Evolutionary conservation across 2,888 invertebrate genomes (phyloP).

Genomic region (Labia minor): DNA sequence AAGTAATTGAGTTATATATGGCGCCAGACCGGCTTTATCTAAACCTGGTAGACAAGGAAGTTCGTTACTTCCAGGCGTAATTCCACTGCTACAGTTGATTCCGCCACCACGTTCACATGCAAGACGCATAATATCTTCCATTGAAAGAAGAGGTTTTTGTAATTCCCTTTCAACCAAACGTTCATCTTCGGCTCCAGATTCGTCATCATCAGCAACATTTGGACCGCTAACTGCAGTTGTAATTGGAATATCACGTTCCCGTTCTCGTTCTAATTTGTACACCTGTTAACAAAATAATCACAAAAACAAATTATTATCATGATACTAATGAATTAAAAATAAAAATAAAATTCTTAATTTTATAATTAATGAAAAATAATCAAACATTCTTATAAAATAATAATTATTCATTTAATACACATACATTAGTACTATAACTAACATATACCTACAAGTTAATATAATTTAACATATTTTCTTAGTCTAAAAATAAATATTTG

Average conservation of each 20-base stretch:
- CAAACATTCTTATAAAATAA: too few relatives aligned
- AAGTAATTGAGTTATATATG: not conserved
- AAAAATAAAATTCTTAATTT: too few relatives aligned
- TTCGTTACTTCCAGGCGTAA: not conserved
- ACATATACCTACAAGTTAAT: too few relatives aligned
- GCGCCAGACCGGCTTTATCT: not conserved
- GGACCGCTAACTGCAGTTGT: conserved; percentile 32
- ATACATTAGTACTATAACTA: too few relatives aligned
- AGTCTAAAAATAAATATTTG: too few relatives aligned
- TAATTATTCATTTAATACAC: too few relatives aligned
- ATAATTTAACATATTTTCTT: too few relatives aligned
- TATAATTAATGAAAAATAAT: too few relatives aligned
- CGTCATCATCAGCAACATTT: conserved; percentile 30
- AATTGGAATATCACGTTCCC: conserved; percentile 54
- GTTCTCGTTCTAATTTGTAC: conserved; percentile 67
- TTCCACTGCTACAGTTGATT: not conserved
- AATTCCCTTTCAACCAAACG: conserved; percentile 48
- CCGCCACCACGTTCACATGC: conserved; percentile 30
- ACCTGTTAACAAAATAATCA: conserved; percentile 40
- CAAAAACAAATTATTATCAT: not conserved
- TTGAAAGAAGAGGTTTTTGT: conserved; percentile 44
- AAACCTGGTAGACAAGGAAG: not conserved
- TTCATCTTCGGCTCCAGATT: conserved; percentile 48
- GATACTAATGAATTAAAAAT: not conserved
- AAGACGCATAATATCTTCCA: conserved; percentile 49